Evolutionary conservation across 2,888 invertebrate species (phyloP).

Genomic region (Congeria kusceri): DNA sequence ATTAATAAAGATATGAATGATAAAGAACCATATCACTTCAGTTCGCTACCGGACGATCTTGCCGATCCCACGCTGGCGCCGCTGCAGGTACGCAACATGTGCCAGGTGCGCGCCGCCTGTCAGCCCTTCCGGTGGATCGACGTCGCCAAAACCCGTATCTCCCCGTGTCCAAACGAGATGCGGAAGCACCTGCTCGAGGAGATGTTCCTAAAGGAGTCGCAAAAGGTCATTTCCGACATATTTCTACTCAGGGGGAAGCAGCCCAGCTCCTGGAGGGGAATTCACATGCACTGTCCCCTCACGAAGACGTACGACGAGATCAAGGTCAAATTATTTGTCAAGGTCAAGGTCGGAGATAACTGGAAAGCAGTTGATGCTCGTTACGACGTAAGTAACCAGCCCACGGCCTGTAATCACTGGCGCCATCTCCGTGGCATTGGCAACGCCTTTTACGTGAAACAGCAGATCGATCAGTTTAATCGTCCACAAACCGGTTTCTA

Average conservation of each 20-base stretch:
- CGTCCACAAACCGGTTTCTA: too few species aligned
- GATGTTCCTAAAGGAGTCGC: conserved; percentile 53
- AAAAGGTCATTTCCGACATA: conserved; percentile 61
- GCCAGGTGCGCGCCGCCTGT: conserved; percentile 51
- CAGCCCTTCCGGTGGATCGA: conserved; percentile 62
- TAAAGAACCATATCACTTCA: conserved; percentile 10
- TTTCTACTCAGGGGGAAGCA: conserved; percentile 47
- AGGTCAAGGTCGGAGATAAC: conserved; percentile 54
- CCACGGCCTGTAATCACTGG: too few species aligned
- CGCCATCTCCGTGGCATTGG: too few species aligned
- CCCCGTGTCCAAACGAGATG: conserved; percentile 54
- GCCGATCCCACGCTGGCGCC: conserved; percentile 59
- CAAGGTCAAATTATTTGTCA: conserved; percentile 53
- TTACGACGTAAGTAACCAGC: conserved; percentile 58
- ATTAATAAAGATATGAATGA: not conserved
- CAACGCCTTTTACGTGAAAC: too few species aligned
- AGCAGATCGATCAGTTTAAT: too few species aligned
- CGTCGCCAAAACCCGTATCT: conserved; percentile 48
- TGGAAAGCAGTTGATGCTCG: conserved; percentile 45
- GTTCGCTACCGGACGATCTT: conserved; percentile 59
- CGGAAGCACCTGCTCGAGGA: conserved; percentile 53
- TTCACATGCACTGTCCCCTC: conserved; percentile 57
- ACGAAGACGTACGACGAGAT: conserved; percentile 58
- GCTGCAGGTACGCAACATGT: conserved; percentile 50
- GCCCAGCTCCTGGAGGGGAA: conserved; percentile 44